Evolutionary conservation across 2,888 invertebrate species (phyloP), one percentile per base, ranked within the genome.

Genomic region (Mimumesa dahlbomi): DNA sequence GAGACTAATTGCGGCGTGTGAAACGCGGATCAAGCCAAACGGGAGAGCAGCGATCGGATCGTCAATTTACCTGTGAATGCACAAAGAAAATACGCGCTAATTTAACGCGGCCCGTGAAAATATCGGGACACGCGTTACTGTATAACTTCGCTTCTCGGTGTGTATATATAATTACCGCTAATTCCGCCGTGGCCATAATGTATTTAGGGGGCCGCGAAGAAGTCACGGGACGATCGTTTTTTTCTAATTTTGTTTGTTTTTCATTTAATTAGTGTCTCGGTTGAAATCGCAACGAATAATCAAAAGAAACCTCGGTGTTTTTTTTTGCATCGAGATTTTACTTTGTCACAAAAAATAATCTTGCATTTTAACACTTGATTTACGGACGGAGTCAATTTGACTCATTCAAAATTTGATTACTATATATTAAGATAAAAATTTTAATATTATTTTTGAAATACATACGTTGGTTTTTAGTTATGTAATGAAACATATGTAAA

Each of bases 81-180:
- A 48, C 46, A 48, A 48, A 13, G 13, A 25, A 48, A 14, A 7
- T n/a, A 29, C n/a, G n/a, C 46, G 46, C 29, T 19, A 19, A 25
- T 13, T 29, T 6, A 21, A 22, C 14, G 29, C 29, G 25, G 11
- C 7, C 4, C 7, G 11, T 19, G 21, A 19, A 31, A 5, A 18
- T 31, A 16, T 36, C 49, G 18, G 36, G 36, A 34, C 7, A 49
- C n/a, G n/a, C n/a, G n/a, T 49, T 11, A 34, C 16, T 49, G 29
- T 49, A n/a, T n/a, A 34, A 36, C 19, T 49, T 34, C 36, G 49
- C 49, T 49, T 49, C 14, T 49, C 49, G 49, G 18, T 49, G 49
- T 49, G 36, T 42, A 42, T 36, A 49, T 29, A 48, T 48, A 34
- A 49, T 36, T 49, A 49, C 11, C 19, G 34, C 36, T 49, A n/a